Evolutionary conservation across 2,888 invertebrate genomes (phyloP).

Genomic region (Limnephilus marmoratus): DNA sequence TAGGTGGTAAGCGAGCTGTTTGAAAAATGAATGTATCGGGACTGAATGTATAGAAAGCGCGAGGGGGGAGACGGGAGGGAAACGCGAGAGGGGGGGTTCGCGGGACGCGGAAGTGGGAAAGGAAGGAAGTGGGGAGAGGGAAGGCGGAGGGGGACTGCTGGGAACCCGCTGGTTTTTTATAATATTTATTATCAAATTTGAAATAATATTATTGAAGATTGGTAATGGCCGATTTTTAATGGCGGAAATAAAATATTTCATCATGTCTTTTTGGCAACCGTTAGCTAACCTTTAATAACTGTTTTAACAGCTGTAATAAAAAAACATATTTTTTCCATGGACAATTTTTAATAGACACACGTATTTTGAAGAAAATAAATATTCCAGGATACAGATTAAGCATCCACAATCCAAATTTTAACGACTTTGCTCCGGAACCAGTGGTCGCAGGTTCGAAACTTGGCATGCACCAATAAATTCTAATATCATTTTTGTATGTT

Average conservation of each 20-base stretch:
- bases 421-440: neutral
- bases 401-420: neutral
- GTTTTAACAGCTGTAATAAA: neutral
- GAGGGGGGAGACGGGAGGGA: too few species aligned
- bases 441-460: neutral
- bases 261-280: neutral
- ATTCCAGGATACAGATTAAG: neutral
- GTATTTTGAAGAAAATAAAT: neutral
- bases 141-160: too few species aligned
- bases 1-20: too few species aligned
- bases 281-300: neutral
- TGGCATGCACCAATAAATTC: neutral
- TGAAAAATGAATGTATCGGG: too few species aligned
- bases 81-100: too few species aligned
- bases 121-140: too few species aligned
- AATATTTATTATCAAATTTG: neutral
- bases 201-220: neutral
- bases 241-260: neutral
- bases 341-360: neutral
- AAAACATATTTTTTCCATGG: neutral
- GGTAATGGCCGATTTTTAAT: neutral
- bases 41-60: too few species aligned
- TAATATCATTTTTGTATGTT: too few species aligned
- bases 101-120: too few species aligned
- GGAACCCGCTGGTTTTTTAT: neutral